Evolutionary conservation across 2,797 vertebrate genomes (phyloP).

Genomic region (Pelochelys cantorii): DNA sequence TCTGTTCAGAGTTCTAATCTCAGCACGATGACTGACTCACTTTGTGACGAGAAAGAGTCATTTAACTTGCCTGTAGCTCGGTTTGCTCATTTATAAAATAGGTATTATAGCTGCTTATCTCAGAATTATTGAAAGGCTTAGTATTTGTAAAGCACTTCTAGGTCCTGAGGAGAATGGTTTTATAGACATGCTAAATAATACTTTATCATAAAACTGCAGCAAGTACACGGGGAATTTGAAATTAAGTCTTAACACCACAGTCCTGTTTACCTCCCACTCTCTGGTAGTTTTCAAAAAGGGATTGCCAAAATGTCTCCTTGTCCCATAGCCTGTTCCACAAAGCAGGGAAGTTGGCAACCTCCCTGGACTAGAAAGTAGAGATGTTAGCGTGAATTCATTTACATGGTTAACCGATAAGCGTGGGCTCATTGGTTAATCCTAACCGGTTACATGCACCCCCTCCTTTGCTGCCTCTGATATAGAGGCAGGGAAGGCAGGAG

Average conservation of each 20-base stretch:
- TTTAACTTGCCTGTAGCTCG: neutral
- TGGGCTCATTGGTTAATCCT: too few relatives aligned
- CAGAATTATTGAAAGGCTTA: neutral
- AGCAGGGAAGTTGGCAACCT: neutral
- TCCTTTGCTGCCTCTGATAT: too few relatives aligned
- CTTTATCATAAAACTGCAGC: too few relatives aligned
- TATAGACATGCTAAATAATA: too few relatives aligned
- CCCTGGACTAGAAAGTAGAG: neutral
- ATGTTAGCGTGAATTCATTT: too few relatives aligned
- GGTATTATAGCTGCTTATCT: neutral
- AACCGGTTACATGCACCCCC: too few relatives aligned
- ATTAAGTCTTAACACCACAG: neutral
- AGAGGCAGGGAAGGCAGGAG: too few relatives aligned
- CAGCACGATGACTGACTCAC: neutral
- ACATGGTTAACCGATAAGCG: too few relatives aligned
- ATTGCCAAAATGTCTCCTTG: neutral
- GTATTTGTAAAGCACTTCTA: neutral
- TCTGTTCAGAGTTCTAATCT: neutral
- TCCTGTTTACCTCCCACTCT: neutral
- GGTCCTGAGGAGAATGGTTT: too few relatives aligned
- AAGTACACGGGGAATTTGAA: neutral
- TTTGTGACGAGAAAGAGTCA: neutral
- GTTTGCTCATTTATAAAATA: neutral
- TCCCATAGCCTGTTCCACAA: too few relatives aligned
- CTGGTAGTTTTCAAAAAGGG: neutral